A percentile compares a stretch with the other conserved stretches of the same genome.
Conservation (phyloP, 1,140 invertebrate species). For the Cheumatopsyche charites region DNA sequence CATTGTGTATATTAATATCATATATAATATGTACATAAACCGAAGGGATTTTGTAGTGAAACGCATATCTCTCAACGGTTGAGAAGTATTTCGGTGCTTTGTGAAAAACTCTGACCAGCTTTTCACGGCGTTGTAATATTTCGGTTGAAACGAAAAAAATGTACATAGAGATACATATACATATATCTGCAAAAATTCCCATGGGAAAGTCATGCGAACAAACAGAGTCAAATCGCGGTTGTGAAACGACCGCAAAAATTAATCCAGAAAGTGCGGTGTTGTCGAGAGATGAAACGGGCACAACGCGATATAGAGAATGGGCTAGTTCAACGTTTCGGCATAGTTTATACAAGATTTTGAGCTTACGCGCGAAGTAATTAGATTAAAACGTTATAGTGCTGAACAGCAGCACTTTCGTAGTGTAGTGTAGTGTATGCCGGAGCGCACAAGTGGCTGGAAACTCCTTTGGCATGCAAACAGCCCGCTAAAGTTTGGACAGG, state of each 20-base stretch:
- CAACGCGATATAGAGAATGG: background rate
- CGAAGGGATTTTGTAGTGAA: background rate
- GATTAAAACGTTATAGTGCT: slow-evolving; percentile 12
- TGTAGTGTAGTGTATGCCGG: background rate
- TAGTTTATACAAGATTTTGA: slow-evolving; percentile 3
- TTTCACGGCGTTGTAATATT: background rate
- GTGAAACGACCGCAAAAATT: no score
- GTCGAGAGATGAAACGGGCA: no score
- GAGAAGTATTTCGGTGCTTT: background rate
- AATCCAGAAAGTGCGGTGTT: no score
- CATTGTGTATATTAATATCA: no score
- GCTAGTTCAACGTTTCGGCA: background rate
- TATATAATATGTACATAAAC: no score
- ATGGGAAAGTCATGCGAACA: background rate
- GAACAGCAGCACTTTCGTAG: background rate
- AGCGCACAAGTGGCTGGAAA: background rate
- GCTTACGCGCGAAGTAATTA: slow-evolving; percentile 11
- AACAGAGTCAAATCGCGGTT: no score
- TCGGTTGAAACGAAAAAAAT: background rate
- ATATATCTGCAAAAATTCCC: background rate
- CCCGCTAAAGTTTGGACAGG: slow-evolving; percentile 35
- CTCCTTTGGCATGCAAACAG: slow-evolving; percentile 19
- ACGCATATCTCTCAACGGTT: background rate
- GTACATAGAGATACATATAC: background rate
- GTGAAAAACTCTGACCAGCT: background rate